Evolutionary conservation across 2,888 invertebrate species (phyloP).

Genomic region (Dasysyrphus tricinctus): DNA sequence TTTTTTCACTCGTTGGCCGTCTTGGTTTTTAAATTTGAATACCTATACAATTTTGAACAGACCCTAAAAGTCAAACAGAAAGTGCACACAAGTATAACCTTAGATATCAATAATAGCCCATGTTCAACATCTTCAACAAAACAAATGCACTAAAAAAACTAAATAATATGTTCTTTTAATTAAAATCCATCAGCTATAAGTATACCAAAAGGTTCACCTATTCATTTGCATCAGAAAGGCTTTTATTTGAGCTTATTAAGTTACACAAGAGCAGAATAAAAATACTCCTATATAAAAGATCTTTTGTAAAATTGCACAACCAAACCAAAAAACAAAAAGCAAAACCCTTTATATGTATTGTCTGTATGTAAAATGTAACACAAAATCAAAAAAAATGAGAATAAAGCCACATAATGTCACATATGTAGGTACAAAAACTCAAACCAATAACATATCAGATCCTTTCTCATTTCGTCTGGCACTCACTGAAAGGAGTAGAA

Average conservation of each 20-base stretch:
- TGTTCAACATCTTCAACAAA: too few species aligned
- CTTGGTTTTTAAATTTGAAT: too few species aligned
- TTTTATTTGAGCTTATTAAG: not conserved
- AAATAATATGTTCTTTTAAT: not conserved
- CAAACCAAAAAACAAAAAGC: too few species aligned
- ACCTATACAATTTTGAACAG: too few species aligned
- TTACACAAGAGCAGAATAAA: not conserved
- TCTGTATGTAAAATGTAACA: too few species aligned
- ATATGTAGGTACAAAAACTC: not conserved
- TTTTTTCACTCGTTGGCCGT: too few species aligned
- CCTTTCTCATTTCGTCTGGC: not conserved
- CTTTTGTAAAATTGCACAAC: too few species aligned
- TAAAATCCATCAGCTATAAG: not conserved
- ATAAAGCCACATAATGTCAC: not conserved
- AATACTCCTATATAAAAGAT: too few species aligned
- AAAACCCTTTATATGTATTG: too few species aligned
- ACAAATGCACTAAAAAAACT: not conserved
- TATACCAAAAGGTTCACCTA: not conserved
- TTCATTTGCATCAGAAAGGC: constrained; percentile 2
- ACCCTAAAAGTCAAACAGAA: too few species aligned
- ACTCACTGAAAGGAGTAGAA: not conserved
- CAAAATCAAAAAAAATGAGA: not conserved
- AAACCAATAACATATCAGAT: not conserved
- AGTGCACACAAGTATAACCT: too few species aligned
- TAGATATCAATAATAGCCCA: too few species aligned